Evolutionary conservation across 2,797 vertebrate genomes (phyloP).

Genomic region (Amblyraja radiata): DNA sequence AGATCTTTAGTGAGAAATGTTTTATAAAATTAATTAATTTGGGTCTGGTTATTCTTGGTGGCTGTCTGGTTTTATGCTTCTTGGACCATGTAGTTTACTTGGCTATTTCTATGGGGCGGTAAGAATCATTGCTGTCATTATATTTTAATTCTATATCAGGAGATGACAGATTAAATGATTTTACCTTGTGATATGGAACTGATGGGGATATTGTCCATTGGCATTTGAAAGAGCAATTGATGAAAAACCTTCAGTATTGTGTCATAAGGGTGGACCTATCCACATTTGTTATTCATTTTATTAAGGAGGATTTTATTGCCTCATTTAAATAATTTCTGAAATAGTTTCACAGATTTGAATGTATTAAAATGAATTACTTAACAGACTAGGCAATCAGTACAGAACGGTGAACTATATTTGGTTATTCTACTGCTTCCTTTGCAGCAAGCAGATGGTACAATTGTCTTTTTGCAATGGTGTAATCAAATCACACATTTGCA

Average conservation of each 20-base stretch:
- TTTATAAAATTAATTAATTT: too few species aligned
- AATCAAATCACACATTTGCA: slow-evolving; percentile 18
- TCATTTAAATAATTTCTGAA: slow-evolving; percentile 12
- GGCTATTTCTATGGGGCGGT: too few species aligned
- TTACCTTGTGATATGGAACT: background rate
- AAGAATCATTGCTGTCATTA: too few species aligned
- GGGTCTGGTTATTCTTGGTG: too few species aligned
- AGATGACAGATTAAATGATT: background rate
- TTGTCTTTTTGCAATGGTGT: background rate
- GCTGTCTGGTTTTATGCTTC: too few species aligned
- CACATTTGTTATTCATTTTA: background rate
- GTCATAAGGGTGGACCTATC: background rate
- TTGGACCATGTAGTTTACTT: too few species aligned
- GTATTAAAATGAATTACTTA: slow-evolving; percentile 23
- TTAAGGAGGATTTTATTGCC: background rate
- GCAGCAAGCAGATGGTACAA: slow-evolving; percentile 6
- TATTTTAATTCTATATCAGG: background rate
- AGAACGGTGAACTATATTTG: background rate
- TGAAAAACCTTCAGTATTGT: background rate
- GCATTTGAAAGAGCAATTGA: background rate
- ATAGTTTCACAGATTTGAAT: slow-evolving; percentile 23
- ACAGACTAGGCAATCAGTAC: background rate
- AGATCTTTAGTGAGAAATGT: too few species aligned
- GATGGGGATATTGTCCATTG: background rate
- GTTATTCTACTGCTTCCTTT: background rate